Evolutionary conservation across 2,888 invertebrate species (phyloP), one percentile per base, ranked within the genome.

Genomic region (Busseola fusca): DNA sequence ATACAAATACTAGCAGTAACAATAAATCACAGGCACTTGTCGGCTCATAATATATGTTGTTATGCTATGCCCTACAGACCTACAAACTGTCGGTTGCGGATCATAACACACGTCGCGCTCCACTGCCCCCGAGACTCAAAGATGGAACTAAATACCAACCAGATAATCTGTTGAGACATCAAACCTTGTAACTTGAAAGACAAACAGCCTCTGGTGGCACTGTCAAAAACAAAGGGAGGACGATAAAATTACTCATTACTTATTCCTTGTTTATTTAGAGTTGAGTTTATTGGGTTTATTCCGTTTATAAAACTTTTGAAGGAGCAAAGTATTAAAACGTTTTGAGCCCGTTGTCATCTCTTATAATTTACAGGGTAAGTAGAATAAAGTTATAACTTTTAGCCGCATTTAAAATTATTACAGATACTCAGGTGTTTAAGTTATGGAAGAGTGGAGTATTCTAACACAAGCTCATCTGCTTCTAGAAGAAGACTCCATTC

Each of bases 1-100:
- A n/a, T 63, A 54, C 50, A 50, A 67, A 69, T 82, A 65, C 45
- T 42, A 69, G 68, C 58, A 52, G 74, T 72, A 74, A 58, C 73
- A 64, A 78, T 82, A 87, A 80, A 84, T 86, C 74, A 74, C 71
- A 72, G 60, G 74, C 86, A 86, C 86, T 86, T 86, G 88, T 84
- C 84, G 74, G 64, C 67, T 63, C 34, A 72, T 80, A 82, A 84
- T 72, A 79, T 84, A 76, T 78, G 72, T 78, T 73, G n/a, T 58
- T 85, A 78, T 63, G 63, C 25, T 80, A 76, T 75, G 78, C 74
- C 74, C 81, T 75, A 85, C 74, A 83, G 75, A 81, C 86, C 86
- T 75, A 86, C 66, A 78, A 82, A 74, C 67, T 68, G 62, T 42
- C 56, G 27, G 86, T 81, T 69, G 68, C 74, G 83, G 83, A 77